Conservation (phyloP, 2,797 vertebrate species). For the Anomalospiza imberbis region DNA sequence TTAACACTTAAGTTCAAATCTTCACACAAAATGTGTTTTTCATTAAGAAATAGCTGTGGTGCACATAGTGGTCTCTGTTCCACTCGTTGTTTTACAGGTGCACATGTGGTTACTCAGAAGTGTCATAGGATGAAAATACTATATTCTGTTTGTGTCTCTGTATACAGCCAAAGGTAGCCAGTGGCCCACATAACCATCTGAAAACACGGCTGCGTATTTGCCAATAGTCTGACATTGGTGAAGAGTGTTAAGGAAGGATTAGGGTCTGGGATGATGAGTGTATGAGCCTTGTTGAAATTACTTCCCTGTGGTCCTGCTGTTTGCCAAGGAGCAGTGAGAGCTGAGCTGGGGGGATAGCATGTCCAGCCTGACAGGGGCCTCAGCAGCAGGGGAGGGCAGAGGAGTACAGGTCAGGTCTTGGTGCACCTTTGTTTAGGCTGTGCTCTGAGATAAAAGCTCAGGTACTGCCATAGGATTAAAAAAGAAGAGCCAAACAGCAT, state of each 20-base stretch:
- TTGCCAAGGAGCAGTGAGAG: neutral
- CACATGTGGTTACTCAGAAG: neutral
- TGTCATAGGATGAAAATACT: neutral
- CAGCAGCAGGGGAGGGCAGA: neutral
- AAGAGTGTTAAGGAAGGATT: neutral
- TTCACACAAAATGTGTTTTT: neutral
- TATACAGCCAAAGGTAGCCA: neutral
- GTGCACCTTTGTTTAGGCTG: neutral
- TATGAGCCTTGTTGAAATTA: neutral
- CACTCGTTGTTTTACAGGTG: neutral
- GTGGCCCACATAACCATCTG: neutral
- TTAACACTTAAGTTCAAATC: neutral
- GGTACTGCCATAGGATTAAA: neutral
- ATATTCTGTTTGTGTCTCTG: neutral
- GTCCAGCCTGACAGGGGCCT: neutral
- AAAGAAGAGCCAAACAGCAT: neutral
- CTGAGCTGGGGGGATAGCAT: fast-evolving
- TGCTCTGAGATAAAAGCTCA: neutral
- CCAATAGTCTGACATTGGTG: fast-evolving
- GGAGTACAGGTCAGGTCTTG: neutral
- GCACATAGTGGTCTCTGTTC: neutral
- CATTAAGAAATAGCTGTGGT: neutral
- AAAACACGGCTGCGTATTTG: neutral
- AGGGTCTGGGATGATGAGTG: neutral
- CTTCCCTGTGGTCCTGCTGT: neutral